Conservation (phyloP, 2,888 invertebrate species). For the Lacanobia wlatinum region DNA sequence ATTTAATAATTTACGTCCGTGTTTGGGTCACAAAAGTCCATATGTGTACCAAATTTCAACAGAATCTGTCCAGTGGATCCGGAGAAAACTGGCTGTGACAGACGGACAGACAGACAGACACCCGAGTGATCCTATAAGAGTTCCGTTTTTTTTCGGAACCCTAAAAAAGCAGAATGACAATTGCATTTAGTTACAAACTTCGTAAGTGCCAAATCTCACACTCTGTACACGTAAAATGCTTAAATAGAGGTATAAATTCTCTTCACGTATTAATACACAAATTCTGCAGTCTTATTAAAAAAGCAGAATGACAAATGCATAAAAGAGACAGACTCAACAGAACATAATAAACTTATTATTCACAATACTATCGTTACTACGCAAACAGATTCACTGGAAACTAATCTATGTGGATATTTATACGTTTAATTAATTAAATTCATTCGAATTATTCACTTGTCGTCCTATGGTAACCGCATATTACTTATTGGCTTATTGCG, state of each 20-base stretch:
- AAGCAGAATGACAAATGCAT: background rate
- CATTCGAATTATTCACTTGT: conserved; percentile 17
- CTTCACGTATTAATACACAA: background rate
- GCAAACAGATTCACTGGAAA: conserved; percentile 59
- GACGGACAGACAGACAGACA: too few species aligned
- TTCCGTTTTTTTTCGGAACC: too few species aligned
- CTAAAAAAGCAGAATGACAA: too few species aligned
- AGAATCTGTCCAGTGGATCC: too few species aligned
- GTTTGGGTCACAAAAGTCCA: too few species aligned
- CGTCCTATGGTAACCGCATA: conserved; percentile 40
- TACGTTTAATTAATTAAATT: conserved; percentile 38
- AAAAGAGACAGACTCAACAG: background rate
- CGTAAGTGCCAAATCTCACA: too few species aligned
- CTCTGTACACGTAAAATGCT: too few species aligned
- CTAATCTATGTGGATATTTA: conserved; percentile 45
- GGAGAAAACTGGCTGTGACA: too few species aligned
- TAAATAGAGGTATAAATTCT: background rate
- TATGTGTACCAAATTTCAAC: too few species aligned
- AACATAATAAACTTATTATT: conserved; percentile 35
- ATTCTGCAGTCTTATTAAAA: background rate
- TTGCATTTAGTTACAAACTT: too few species aligned
- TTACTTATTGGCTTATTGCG: conserved; percentile 18
- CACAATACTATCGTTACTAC: conserved; percentile 36
- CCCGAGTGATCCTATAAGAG: too few species aligned
- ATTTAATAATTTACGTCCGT: too few species aligned